Evolutionary conservation across 2,113 vertebrate genomes (phyloP), one percentile per base, ranked within the genome.

Genomic region (Pteropus alecto): DNA sequence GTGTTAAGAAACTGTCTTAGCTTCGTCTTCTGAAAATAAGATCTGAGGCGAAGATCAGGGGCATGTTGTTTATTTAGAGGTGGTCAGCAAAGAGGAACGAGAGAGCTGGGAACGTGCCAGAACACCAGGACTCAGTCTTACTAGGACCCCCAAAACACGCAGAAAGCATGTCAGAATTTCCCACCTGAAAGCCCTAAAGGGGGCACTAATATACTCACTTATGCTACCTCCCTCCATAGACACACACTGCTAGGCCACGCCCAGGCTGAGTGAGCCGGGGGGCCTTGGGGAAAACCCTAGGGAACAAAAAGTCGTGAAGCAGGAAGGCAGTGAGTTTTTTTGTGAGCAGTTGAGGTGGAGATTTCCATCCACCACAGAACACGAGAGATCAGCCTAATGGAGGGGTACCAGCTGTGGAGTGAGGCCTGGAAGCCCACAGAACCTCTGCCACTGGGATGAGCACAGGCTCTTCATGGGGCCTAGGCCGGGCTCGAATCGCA

Each of bases 401-500:
- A 68, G 22, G 48, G 11, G 21, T 0, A 3, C 54, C 1, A 12
- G 8, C 5, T 51, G 22, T 35, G 24, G 7, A 15, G 12, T 19
- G 13, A 82, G 48, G 8, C 35, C 10, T 2, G 51, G 38, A 35
- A 12, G 9, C 33, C 6, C 16, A 51, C 21, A 18, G 21, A 58
- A 6, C 24, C 38, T 14, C 33, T n/a, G 18, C 9, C 4, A 0
- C 7, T 0, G 0, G 14, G 7, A 4, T 1, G 30, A 28, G 1
- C 18, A 18, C 56, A 61, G n/a, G 10, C 24, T 6, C 90, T 60
- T 65, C 56, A 21, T 4, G 3, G 38, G 8, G 3, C 5, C 18
- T 21, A 38, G 28, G 28, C 10, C 3, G 1, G 15, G 26, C 43
- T 2, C 7, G 3, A 33, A 28, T 43, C 28, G 9, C 74, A 73